phyloP scores from a whole-genome alignment of 2,797 vertebrate genomes.

The Etheostoma nigrum region DNA sequence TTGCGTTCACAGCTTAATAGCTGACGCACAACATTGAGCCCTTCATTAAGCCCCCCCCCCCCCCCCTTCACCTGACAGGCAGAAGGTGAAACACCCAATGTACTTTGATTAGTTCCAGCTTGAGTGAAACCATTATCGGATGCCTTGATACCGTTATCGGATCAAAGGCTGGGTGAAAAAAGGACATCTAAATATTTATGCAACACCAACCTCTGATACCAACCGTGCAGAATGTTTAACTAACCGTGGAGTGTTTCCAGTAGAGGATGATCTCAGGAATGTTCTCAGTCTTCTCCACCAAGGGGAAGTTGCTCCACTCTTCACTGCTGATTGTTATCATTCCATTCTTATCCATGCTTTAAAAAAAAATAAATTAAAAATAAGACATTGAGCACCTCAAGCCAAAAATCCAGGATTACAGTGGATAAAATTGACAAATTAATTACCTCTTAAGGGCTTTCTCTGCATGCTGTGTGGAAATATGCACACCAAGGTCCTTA shows the following conservation, averaged over 20 bases:
- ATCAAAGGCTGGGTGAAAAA: background rate
- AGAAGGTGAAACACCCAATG: background rate
- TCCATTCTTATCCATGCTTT: slow-evolving; percentile 96
- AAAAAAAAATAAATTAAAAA: background rate
- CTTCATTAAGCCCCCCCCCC: slow-evolving; percentile 1
- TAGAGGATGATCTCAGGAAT: slow-evolving; percentile 98
- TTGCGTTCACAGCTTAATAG: slow-evolving; percentile 34
- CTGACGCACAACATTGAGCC: slow-evolving; percentile 49
- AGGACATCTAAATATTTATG: background rate
- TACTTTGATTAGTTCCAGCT: background rate
- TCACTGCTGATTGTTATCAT: slow-evolving; percentile 96
- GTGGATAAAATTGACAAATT: background rate
- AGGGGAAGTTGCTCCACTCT: slow-evolving; percentile 93
- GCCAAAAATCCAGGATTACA: background rate
- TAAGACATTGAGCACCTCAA: background rate
- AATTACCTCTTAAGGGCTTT: slow-evolving; percentile 92
- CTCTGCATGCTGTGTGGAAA: slow-evolving; percentile 92
- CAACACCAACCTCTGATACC: background rate
- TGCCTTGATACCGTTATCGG: background rate
- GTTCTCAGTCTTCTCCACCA: slow-evolving; percentile 90
- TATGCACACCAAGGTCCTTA: slow-evolving; percentile 92
- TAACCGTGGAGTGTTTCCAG: slow-evolving; percentile 98
- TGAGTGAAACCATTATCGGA: background rate
- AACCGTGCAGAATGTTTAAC: slow-evolving; percentile 23
- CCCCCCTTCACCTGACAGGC: background rate